phyloP scores from a whole-genome alignment of 2,113 vertebrate genomes.

The Bubo scandiacus region DNA sequence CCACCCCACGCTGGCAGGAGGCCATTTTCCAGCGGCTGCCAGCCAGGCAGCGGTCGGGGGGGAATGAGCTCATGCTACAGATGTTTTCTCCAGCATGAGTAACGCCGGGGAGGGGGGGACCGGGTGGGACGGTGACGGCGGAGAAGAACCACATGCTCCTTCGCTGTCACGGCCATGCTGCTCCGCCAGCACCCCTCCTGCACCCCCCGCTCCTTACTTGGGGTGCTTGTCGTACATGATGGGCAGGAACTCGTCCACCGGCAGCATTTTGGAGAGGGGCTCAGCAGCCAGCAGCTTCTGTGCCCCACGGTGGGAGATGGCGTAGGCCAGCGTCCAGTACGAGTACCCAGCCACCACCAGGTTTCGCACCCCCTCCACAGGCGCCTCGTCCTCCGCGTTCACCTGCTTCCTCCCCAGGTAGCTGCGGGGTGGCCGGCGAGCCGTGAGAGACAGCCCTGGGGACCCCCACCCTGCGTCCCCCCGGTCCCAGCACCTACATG shows the following conservation, averaged over 20 bases:
- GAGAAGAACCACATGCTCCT: neutral
- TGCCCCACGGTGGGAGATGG: constrained; percentile 86
- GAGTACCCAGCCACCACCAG: constrained; percentile 89
- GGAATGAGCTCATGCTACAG: constrained; percentile 64
- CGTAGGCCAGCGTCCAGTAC: constrained; percentile 92
- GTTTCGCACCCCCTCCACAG: constrained; percentile 80
- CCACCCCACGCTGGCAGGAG: neutral
- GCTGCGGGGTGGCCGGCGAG: constrained; percentile 47
- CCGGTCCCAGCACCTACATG: constrained; percentile 73
- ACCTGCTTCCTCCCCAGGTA: constrained; percentile 96
- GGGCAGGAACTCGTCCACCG: constrained; percentile 95
- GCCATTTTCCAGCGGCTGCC: constrained; percentile 28
- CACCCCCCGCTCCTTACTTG: constrained; percentile 77
- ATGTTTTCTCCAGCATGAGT: constrained; percentile 61
- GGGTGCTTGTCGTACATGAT: constrained; percentile 97
- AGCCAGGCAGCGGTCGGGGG: neutral
- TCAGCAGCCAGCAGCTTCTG: constrained; percentile 87
- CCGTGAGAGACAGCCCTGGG: neutral
- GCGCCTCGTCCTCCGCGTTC: constrained; percentile 79
- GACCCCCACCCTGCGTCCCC: neutral
- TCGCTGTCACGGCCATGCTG: accelerated
- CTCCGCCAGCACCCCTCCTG: neutral
- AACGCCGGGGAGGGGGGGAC: neutral
- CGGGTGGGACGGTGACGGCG: accelerated
- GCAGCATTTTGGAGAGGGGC: constrained; percentile 92